Evolutionary conservation across 1,140 invertebrate genomes (phyloP).

Genomic region (Trachymyrmex cornetzi): DNA sequence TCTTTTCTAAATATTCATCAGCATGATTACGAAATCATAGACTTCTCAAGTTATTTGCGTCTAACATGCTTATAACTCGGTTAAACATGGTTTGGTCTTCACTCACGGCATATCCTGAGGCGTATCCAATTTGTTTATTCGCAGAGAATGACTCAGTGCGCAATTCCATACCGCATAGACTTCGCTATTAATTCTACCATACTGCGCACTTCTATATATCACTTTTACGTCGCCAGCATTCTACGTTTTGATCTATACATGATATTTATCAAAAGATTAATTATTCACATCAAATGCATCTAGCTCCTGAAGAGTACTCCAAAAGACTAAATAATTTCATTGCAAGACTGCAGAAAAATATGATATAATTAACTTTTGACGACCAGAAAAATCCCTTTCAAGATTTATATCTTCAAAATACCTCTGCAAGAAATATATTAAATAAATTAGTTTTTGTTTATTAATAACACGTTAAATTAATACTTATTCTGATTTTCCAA

Average conservation of each 20-base stretch:
- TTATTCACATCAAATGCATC: neutral
- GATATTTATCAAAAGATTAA: conserved; percentile 16
- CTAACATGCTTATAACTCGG: neutral
- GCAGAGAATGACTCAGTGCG: conserved; percentile 28
- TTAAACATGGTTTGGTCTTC: neutral
- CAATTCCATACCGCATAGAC: conserved; percentile 35
- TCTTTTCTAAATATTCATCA: neutral
- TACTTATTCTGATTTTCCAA: neutral
- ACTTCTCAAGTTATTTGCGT: conserved; percentile 9
- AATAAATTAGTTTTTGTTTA: neutral
- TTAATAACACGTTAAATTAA: neutral
- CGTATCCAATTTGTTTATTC: conserved; percentile 33
- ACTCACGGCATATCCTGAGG: neutral
- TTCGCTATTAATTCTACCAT: conserved; percentile 26
- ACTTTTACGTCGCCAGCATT: neutral
- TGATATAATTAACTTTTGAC: neutral
- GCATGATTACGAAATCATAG: conserved; percentile 10
- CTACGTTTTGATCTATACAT: neutral
- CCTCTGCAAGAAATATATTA: neutral
- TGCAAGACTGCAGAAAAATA: neutral
- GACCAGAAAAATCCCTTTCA: neutral
- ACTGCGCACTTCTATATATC: conserved; percentile 7
- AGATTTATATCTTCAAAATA: neutral
- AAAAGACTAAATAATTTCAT: neutral
- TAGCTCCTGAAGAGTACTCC: neutral